phyloP scores from a whole-genome alignment of 2,797 vertebrate genomes.

The Philypnodon macrostomus region DNA sequence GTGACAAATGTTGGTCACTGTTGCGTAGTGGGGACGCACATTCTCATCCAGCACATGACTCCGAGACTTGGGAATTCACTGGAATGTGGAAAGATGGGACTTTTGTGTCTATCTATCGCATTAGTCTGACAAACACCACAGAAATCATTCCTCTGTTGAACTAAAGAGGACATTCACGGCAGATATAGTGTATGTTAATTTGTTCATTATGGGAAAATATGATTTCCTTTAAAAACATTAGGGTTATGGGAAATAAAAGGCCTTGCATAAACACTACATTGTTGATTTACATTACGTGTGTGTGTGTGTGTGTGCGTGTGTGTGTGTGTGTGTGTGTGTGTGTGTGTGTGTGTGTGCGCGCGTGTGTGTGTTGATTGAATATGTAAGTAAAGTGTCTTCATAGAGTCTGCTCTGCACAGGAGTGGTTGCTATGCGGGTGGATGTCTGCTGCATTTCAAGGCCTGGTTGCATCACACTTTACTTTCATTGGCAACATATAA shows the following conservation, averaged over 20 bases:
- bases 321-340: neutral
- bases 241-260: slow-evolving; percentile 16
- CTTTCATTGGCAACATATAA: too few species aligned
- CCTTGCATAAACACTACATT: slow-evolving; percentile 1
- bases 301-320: neutral
- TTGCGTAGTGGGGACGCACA: neutral
- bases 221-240: neutral
- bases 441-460: neutral
- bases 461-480: too few species aligned
- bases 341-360: neutral
- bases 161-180: slow-evolving; percentile 4
- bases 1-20: slow-evolving; percentile 23
- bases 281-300: neutral
- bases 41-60: slow-evolving; percentile 39
- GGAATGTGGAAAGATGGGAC: slow-evolving; percentile 40
- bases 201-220: neutral
- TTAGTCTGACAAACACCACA: slow-evolving; percentile 8
- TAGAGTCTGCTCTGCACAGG: neutral
- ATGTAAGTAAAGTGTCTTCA: neutral
- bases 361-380: too few species aligned
- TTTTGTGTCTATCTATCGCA: slow-evolving; percentile 19
- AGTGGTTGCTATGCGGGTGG: neutral
- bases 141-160: slow-evolving; percentile 4
- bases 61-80: slow-evolving; percentile 3
- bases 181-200: neutral